A percentile compares a stretch with the other conserved stretches of the same genome.
These are phyloP conservation scores for Zaprionus lineosus DNA, from an alignment of 2,888 invertebrate species.

Conservation along the genomic window DNA sequence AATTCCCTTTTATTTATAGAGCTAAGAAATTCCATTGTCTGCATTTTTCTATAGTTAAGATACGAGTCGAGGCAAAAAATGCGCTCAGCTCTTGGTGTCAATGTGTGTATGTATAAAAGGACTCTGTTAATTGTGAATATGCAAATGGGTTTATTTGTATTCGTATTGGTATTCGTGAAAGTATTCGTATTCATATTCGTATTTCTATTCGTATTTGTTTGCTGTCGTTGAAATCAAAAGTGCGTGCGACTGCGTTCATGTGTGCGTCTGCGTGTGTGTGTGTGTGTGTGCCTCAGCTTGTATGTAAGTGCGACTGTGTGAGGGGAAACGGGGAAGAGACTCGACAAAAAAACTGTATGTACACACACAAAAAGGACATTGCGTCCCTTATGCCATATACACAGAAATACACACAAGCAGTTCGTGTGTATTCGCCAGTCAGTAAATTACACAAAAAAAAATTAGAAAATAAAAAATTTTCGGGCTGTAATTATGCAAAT, in stretches of 20 bases:
- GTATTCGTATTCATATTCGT: slow-evolving; percentile 14
- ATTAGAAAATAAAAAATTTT: slow-evolving; percentile 52
- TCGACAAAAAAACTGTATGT: slow-evolving; percentile 31
- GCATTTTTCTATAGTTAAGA: slow-evolving; percentile 5
- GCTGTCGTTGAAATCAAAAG: slow-evolving; percentile 42
- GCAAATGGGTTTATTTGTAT: slow-evolving; percentile 27
- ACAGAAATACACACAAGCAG: slow-evolving; percentile 19
- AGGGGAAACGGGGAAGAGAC: slow-evolving; percentile 21
- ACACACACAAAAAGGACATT: slow-evolving; percentile 67
- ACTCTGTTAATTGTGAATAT: slow-evolving; percentile 47
- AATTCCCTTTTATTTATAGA: not conserved
- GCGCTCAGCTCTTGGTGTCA: slow-evolving; percentile 1
- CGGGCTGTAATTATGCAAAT: slow-evolving; percentile 78
- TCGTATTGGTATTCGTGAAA: slow-evolving; percentile 5
- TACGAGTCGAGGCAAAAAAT: slow-evolving; percentile 33
- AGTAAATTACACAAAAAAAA: slow-evolving; percentile 12
- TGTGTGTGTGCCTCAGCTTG: too few species aligned
- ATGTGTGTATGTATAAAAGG: slow-evolving; percentile 2
- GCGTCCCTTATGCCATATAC: slow-evolving; percentile 62
- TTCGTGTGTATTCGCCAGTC: slow-evolving; percentile 38
- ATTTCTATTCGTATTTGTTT: slow-evolving; percentile 1
- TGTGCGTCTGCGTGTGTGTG: slow-evolving; percentile 24
- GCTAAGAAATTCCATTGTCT: slow-evolving; percentile 20
- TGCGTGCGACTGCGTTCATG: slow-evolving; percentile 48
- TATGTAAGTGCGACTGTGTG: too few species aligned